phyloP scores from a whole-genome alignment of 2,113 vertebrate species.

The Microcebus lehilahytsara region DNA sequence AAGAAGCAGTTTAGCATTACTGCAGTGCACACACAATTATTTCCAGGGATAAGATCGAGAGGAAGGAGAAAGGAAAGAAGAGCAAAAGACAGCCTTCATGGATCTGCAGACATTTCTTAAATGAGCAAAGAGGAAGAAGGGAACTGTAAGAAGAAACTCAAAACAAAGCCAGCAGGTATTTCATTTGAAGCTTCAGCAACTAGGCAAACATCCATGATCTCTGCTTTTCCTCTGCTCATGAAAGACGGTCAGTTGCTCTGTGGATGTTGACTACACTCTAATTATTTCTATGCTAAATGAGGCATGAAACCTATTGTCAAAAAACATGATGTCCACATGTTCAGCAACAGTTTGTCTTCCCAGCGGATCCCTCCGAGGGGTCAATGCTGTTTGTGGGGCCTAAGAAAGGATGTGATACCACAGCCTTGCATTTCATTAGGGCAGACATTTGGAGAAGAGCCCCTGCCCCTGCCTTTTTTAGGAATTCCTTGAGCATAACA shows the following conservation, averaged over 20 bases:
- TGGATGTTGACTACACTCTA: slow-evolving; percentile 64
- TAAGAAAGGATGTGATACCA: rapidly evolving
- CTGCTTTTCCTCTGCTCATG: slow-evolving; percentile 38
- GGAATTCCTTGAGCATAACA: not conserved
- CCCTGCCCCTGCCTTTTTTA: not conserved
- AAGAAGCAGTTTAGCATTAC: slow-evolving; percentile 53
- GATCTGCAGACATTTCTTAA: not conserved
- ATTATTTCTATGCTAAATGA: slow-evolving; percentile 78
- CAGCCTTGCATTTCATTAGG: not conserved
- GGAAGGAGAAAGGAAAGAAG: slow-evolving; percentile 11
- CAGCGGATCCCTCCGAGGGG: slow-evolving; percentile 39
- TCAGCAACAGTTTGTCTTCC: slow-evolving; percentile 60
- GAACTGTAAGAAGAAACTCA: not conserved
- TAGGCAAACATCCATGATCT: not conserved
- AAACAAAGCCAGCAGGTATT: rapidly evolving
- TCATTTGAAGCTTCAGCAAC: not conserved
- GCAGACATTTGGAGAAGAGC: not conserved
- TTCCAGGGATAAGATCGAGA: slow-evolving; percentile 1
- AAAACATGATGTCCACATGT: slow-evolving; percentile 22
- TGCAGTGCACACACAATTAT: not conserved
- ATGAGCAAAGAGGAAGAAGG: not conserved
- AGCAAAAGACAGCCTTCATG: not conserved
- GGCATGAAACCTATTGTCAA: slow-evolving; percentile 75
- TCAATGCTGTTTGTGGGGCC: not conserved
- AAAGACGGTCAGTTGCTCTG: slow-evolving; percentile 66